Base-by-base conservation (phyloP, 1,140 invertebrate species). In the Halesus radiatus region DNA sequence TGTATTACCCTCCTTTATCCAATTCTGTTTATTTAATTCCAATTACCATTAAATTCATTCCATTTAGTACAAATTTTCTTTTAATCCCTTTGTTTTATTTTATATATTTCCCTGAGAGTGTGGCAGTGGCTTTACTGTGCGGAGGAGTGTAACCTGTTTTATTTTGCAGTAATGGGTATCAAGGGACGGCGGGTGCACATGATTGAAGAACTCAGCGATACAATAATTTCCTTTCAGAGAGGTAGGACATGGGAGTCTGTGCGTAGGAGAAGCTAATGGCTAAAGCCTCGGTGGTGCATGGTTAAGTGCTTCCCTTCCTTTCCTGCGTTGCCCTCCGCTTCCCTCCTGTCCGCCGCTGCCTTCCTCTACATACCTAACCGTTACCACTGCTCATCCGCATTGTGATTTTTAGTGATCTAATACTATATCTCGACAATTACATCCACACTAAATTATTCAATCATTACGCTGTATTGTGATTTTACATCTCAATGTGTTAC, bases 161-260 rank as follows among this genome's bases (percentile, higher is more conserved):
- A 89, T 88, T 90, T 92, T 89, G 89, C 93, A 98, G 97, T 98
- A 91, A 98, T 98, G 97, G 97, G 97, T 91, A 98, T 98, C 93
- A 98, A 98, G 91, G 97, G 97, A 87, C 93, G 97, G 86, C 92
- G 97, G 87, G 97, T 98, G 89, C 97, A 98, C 92, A 96, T 98
- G 94, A 98, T 98, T 89, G 97, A 98, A 92, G 96, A 98, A 91
- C 93, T 98, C 89, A 98, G 96, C 91, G 96, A 98, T 91, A 98
- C 97, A 85, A 96, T 98, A 90, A 98, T 98, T 92, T 98, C 96
- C 87, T 98, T 98, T 92, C 97, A 98, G 93, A 94, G 97, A 97
- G 97, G 96, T 98, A 95, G 95, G 79, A 76, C 56, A 66, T 15
- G 37, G 26, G 18, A 58, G 52, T 20, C 29, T 53, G 74, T 74